Conservation (phyloP, 2,113 vertebrate species). For the Neolamprologus toae region DNA sequence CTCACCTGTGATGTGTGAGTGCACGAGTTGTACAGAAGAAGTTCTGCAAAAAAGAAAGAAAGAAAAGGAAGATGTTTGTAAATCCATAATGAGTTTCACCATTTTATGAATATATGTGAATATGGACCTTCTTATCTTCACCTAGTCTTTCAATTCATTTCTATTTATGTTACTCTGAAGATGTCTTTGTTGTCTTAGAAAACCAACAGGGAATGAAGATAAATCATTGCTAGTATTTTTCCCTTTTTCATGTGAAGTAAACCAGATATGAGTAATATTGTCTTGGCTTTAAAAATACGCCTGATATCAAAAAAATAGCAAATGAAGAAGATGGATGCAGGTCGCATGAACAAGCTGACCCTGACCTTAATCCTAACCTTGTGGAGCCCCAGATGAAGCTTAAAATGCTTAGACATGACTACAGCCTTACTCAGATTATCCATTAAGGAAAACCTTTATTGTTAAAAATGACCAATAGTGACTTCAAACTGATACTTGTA, state of each 20-base stretch:
- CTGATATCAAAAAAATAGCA: neutral
- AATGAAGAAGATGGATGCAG: neutral
- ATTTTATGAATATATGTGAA: neutral
- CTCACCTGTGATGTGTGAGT: neutral
- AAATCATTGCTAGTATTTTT: accelerated
- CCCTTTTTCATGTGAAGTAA: neutral
- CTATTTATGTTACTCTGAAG: neutral
- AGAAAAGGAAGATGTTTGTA: neutral
- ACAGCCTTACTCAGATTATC: neutral
- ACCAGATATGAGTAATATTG: neutral
- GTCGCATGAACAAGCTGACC: no score
- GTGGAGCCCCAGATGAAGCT: neutral
- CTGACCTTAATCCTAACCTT: no score
- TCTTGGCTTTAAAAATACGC: neutral
- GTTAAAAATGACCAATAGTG: neutral
- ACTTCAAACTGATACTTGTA: neutral
- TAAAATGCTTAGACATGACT: neutral
- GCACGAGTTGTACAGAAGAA: neutral
- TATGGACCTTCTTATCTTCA: neutral
- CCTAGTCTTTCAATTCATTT: neutral
- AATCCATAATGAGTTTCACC: neutral
- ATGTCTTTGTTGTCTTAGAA: neutral
- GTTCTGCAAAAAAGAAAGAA: neutral
- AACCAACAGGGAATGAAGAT: neutral
- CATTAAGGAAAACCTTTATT: neutral